Base-by-base conservation (phyloP, 2,113 vertebrate genomes). In the Poicephalus gulielmi region DNA sequence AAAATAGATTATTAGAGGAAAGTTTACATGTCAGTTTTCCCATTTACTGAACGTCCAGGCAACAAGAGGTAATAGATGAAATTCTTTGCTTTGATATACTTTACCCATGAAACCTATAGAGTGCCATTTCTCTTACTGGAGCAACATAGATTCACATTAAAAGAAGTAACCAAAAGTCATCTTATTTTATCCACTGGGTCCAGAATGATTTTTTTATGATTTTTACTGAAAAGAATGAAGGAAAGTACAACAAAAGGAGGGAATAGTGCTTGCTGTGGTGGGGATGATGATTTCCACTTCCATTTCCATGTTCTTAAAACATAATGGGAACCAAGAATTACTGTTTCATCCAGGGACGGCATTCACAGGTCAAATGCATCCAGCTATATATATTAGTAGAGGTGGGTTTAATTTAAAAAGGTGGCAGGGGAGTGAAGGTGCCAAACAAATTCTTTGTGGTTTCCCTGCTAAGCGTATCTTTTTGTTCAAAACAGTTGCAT, bases 21-120 rank as follows among this genome's bases (percentile, higher is more conserved):
- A 37, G 28, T 77, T 33, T 91, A 52, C 74, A 70, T 49, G 10
- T n/a, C 35, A 47, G 9, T 86, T 91, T 81, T 20, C 39, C 47
- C 11, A 25, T 74, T 86, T 63, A 24, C 37, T 81, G 35, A 28
- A 81, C 81, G n/a, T 67, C 76, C 68, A 50, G 43, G 43, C n/a
- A 94, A 24, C 52, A 33, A 47, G 35, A 85, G 20, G 66, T 49
- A 62, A 30, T 25, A 60, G 28, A 19, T 74, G 9, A 33, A 74
- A 30, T 75, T 67, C 23, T 59, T 80, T 59, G 37, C 43, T 75
- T 77, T 17, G 8, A 4, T 69, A 10, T 78, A 12, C 10, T 78
- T 80, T 82, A 70, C 39, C 1, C 15, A 30, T 0, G 0, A 66
- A 67, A 46, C 16, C 24, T n/a, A 2, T 17, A 10, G 16, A 57